Base-by-base conservation (phyloP, 2,797 vertebrate genomes). In the Dicrostonyx torquatus region DNA sequence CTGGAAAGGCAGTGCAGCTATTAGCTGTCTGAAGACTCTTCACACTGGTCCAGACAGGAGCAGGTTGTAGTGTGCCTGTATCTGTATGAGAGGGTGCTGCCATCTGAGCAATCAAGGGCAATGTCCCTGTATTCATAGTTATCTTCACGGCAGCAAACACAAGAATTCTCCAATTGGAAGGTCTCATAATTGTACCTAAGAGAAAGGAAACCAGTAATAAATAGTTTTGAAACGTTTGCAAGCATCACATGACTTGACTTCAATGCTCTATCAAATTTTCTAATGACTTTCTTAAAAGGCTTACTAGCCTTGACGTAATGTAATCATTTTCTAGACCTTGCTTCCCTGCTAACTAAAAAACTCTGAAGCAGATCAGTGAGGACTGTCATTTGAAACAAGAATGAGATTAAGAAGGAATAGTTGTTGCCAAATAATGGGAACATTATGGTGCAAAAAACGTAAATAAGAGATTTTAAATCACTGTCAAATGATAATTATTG, bases 111-210 rank as follows among this genome's bases (percentile, higher is more conserved):
- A n/a, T 93, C 86, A 5, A 97, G 96, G 5, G 0, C 1, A 5
- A 96, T 2, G 1, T 97, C 82, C 91, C 96, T 93, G 31, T n/a
- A 87, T 50, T 97, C 97, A 0, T 94, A 87, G 7, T 22, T 93
- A 20, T 97, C 96, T 75, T 96, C 96, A 75, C 17, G 91, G 93
- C 97, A 97, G 93, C 97, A 97, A 66, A 18, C n/a, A 29, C 97
- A 97, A 0, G 91, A 94, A 77, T 84, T 97, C 92, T 95, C 75
- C 90, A 97, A 29, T 43, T 97, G 95, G 37, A 91, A 95, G 17
- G 60, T 64, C 1, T 93, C 6, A 18, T 97, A 95, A 92, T 97
- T 96, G 62, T 97, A 97, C 85, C 97, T 97, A 43, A 90, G 94
- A 78, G 24, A 75, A 89, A 93, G 85, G 31, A 78, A 89, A 22